Evolutionary conservation across 2,113 vertebrate species (phyloP), one percentile per base, ranked within the genome.

Genomic region (Rynchops niger): DNA sequence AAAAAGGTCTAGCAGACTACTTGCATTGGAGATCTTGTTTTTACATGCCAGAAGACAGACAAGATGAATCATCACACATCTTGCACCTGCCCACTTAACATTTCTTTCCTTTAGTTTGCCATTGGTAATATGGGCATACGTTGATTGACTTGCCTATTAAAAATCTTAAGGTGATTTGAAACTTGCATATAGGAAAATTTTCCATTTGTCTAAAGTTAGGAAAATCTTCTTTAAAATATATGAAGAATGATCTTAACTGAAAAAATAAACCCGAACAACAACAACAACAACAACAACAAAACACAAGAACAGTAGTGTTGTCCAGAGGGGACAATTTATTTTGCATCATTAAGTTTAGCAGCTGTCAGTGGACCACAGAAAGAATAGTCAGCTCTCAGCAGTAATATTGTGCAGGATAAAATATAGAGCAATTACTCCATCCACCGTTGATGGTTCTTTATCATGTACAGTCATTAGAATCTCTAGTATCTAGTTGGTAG

Each of bases 241-340:
- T 6, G 6, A 77, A 65, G 5, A 78, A 49, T 65, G 1, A 34
- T 56, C 83, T 90, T 67, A 43, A 58, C 3, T 58, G 12, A 65
- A 80, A 47, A 43, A 27, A 2, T 4, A 80, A 29, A 43, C 43
- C n/a, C 1, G 2, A 94, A 81, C 4, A 82, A 23, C 15, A 87
- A 38, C 13, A 63, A n/a, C 1, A 52, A n/a, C 34, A 40, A 9
- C n/a, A n/a, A n/a, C n/a, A n/a, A n/a, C n/a, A 4, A 56, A 3
- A 1, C 5, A 1, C 9, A 6, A 6, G 29, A 50, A 0, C 12
- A 69, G 5, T 30, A 32, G 3, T 40, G 17, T n/a, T 94, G 53
- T 78, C 63, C 47, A 70, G 38, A 77, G 8, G 18, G 5, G 11
- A 78, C 11, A 67, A 38, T 59, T 94, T 59, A 29, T 82, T 86